phyloP scores from a whole-genome alignment of 2,113 vertebrate genomes.

The Oenanthe oenanthe region DNA sequence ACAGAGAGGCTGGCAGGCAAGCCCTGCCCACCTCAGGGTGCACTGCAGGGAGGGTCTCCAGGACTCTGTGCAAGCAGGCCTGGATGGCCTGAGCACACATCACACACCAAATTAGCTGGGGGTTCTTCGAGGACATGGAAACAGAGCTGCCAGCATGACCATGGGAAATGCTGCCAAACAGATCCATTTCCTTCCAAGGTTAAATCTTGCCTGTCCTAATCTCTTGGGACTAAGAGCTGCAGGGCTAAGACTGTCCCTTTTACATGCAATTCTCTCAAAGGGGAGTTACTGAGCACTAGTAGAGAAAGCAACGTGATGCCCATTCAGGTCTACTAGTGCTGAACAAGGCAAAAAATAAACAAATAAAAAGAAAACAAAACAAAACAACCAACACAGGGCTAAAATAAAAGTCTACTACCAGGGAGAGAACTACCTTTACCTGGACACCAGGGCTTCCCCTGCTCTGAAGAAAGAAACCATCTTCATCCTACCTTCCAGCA shows the following conservation, averaged over 20 bases:
- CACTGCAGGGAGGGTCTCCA: not conserved
- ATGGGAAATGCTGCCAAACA: not conserved
- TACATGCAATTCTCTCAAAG: not conserved
- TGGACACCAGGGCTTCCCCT: not conserved
- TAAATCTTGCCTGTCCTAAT: not conserved
- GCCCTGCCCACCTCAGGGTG: not conserved
- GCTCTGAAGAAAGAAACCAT: not conserved
- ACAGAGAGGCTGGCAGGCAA: not conserved
- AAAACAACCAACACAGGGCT: not conserved
- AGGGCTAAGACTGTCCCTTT: not conserved
- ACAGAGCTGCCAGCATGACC: not conserved
- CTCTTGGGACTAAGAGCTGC: not conserved
- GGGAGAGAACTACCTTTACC: not conserved
- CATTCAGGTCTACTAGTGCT: not conserved
- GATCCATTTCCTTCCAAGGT: not conserved
- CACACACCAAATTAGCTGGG: not conserved
- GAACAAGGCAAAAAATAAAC: not conserved
- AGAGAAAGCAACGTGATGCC: not conserved
- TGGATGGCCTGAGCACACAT: not conserved
- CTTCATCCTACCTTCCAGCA: not conserved
- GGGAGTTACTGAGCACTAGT: not conserved
- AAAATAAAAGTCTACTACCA: not conserved
- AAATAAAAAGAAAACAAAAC: not conserved
- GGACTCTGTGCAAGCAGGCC: accelerated
- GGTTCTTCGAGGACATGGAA: not conserved